Evolutionary conservation across 2,888 invertebrate species (phyloP).

Genomic region (Andrena dorsata): DNA sequence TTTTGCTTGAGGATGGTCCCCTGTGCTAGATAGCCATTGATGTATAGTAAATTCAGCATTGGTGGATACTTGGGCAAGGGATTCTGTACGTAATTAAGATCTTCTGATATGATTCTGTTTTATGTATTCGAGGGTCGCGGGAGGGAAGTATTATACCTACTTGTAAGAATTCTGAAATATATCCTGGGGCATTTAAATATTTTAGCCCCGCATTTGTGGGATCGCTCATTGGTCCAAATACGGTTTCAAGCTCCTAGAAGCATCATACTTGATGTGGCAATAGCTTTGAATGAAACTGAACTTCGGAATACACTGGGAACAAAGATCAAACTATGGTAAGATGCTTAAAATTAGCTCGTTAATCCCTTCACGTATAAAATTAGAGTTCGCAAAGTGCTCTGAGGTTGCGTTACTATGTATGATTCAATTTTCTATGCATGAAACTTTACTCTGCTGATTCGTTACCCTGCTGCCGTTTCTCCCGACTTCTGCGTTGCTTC

Average conservation of each 20-base stretch:
- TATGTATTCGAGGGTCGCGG: too few relatives aligned
- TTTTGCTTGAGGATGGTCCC: background rate
- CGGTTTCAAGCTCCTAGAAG: background rate
- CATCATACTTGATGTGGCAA: background rate
- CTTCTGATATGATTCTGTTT: background rate
- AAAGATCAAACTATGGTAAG: background rate
- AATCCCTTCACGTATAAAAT: too few relatives aligned
- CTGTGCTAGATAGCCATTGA: background rate
- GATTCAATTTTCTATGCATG: too few relatives aligned
- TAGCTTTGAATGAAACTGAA: background rate
- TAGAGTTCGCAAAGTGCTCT: too few relatives aligned
- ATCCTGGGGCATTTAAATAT: background rate
- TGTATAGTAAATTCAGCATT: background rate
- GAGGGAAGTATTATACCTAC: background rate
- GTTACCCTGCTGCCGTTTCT: too few relatives aligned
- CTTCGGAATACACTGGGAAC: background rate
- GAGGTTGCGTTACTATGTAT: too few relatives aligned
- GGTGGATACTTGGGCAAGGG: background rate
- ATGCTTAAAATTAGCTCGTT: too few relatives aligned
- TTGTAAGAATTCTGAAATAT: background rate
- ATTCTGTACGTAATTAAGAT: background rate
- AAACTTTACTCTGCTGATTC: too few relatives aligned
- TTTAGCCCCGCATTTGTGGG: background rate
- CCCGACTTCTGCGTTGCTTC: background rate
- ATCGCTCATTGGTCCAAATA: background rate